Evolutionary conservation across 1,140 invertebrate genomes (phyloP), one percentile per base, ranked within the genome.

Genomic region (Ptiloglossa arizonensis): DNA sequence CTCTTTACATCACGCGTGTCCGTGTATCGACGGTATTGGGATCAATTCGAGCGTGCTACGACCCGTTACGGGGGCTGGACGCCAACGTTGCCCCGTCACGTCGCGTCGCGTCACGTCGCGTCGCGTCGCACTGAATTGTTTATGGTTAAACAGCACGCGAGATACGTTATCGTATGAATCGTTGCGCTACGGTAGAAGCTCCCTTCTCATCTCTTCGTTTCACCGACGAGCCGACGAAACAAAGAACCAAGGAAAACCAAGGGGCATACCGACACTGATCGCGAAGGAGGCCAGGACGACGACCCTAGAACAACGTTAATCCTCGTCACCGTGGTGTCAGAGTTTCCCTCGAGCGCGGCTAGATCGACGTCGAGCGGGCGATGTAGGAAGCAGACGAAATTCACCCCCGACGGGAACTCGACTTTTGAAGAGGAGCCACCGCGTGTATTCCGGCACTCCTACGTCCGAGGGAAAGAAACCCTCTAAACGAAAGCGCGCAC

Each of bases 401-500:
- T 59, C 75, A 72, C 74, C 70, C 46, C 66, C 52, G 66, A 79
- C 63, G 69, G 50, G 15, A 32, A 68, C 63, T 75, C 73, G 29
- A 57, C 41, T 75, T n/a, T 24, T 81, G 81, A 83, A 83, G 74
- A 78, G 81, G 73, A 72, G 70, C 69, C 62, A 69, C 76, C 81
- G 74, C 80, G 80, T 82, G 70, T 69, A 52, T 66, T 41, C 35
- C 50, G 48, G 72, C 73, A 60, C 73, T 57, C 52, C 41, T 68
- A 46, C 78, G 72, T 71, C 63, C 74, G 71, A 85, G 82, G 79
- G 82, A 85, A 81, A 11, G 83, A 85, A 85, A 81, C 83, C 83
- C 82, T 85, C 69, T 69, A 84, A 85, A 84, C 82, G 79, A 74
- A 84, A 84, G 64, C 73, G 82, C 75, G 80, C 73, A 76, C 66